A percentile compares a stretch with the other conserved stretches of the same genome.
Evolutionary conservation across 2,888 invertebrate genomes (phyloP).

Genomic region (Dryobotodes eremita): DNA sequence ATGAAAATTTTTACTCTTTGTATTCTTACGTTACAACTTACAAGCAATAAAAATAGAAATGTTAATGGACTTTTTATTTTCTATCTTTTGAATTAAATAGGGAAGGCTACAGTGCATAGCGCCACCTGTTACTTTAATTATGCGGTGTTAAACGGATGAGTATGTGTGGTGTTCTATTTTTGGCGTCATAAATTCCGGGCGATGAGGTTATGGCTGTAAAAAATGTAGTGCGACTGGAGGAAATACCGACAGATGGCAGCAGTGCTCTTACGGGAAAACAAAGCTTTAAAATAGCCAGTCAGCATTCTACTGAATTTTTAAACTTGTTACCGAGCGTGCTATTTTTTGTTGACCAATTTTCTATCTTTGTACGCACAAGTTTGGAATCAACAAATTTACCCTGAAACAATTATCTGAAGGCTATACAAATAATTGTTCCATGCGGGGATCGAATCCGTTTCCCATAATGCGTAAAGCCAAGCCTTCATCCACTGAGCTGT

Average conservation of each 20-base stretch:
- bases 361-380: neutral
- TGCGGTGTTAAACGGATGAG: neutral
- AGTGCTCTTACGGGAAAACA: neutral
- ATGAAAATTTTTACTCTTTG: neutral
- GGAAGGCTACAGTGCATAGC: neutral
- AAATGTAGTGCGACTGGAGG: neutral
- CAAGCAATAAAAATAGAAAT: no score
- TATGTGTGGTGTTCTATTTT: neutral
- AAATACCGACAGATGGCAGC: slow-evolving; percentile 17
- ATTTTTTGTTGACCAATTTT: neutral
- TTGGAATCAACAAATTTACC: neutral
- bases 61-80: neutral
- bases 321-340: no score
- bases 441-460: neutral
- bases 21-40: neutral
- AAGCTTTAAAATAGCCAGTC: neutral
- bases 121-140: slow-evolving; percentile 29
- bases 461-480: neutral
- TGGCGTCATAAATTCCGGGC: neutral
- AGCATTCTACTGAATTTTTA: neutral
- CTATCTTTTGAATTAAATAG: neutral
- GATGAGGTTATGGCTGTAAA: neutral
- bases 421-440: neutral
- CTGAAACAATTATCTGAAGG: neutral
- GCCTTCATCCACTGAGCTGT: neutral